phyloP scores from a whole-genome alignment of 2,888 invertebrate genomes.

The Microplitis deprimator region DNA sequence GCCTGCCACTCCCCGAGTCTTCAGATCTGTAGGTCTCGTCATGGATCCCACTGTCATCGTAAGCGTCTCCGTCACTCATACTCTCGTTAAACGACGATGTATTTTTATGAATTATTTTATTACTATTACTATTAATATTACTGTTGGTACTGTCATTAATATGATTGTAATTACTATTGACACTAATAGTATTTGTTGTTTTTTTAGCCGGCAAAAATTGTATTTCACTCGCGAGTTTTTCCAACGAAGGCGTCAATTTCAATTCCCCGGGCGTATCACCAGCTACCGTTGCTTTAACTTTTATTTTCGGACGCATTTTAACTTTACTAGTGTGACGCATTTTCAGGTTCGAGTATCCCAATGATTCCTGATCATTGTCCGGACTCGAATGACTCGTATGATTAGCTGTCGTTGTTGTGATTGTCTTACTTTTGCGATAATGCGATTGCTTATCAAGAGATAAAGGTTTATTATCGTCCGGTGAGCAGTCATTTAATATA shows the following conservation, averaged over 20 bases:
- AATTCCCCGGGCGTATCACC: conserved; percentile 52
- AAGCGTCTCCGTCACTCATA: not conserved
- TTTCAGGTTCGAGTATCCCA: conserved; percentile 59
- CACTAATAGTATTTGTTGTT: conserved; percentile 12
- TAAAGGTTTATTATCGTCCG: conserved; percentile 42
- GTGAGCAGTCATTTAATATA: conserved; percentile 57
- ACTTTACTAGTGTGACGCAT: conserved; percentile 49
- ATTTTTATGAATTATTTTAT: conserved; percentile 19
- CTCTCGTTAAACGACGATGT: conserved; percentile 14
- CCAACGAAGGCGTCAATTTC: conserved; percentile 61
- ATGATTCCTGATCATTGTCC: conserved; percentile 50
- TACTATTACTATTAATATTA: not conserved
- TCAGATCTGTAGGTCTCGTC: conserved; percentile 57
- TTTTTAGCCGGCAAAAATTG: conserved; percentile 61
- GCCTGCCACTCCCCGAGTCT: conserved; percentile 50
- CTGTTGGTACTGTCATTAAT: conserved; percentile 10
- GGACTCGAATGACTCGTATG: conserved; percentile 37
- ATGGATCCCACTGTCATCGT: conserved; percentile 40
- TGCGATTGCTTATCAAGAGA: conserved; percentile 52
- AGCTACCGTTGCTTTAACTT: conserved; percentile 44
- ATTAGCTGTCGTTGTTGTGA: conserved; percentile 9
- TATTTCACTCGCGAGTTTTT: conserved; percentile 65
- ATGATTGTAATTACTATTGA: conserved; percentile 21
- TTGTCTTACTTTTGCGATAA: conserved; percentile 20
- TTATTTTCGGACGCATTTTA: conserved; percentile 52